Evolutionary conservation across 2,888 invertebrate species (phyloP).

Genomic region (Nephrotoma guestfalica): DNA sequence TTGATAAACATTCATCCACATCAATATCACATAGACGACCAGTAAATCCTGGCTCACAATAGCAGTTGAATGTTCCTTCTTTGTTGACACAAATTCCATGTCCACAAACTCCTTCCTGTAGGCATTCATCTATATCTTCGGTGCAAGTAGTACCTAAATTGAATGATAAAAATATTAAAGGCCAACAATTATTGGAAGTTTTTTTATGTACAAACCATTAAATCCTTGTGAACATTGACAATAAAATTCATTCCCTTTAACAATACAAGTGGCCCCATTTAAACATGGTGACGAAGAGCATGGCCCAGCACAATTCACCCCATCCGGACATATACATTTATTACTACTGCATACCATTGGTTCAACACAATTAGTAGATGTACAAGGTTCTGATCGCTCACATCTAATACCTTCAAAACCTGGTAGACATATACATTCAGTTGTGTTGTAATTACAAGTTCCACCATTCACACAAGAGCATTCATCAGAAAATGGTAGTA

Average conservation of each 20-base stretch:
- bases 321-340: constrained; percentile 29
- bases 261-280: constrained; percentile 47
- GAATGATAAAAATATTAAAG: background rate
- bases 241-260: constrained; percentile 40
- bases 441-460: constrained; percentile 28
- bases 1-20: constrained; percentile 75
- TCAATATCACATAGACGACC: constrained; percentile 72
- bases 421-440: constrained; percentile 27
- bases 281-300: constrained; percentile 45
- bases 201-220: constrained; percentile 30
- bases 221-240: constrained; percentile 45
- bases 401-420: constrained; percentile 29
- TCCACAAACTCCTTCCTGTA: constrained; percentile 48
- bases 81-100: constrained; percentile 71
- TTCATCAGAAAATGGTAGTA: constrained; percentile 17
- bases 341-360: constrained; percentile 29
- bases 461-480: constrained; percentile 31
- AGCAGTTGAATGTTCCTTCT: constrained; percentile 66
- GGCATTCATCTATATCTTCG: constrained; percentile 63
- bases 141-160: constrained; percentile 38
- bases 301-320: constrained; percentile 34
- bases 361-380: constrained; percentile 25
- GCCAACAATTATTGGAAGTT: background rate
- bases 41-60: constrained; percentile 76
- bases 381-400: constrained; percentile 27